These are phyloP conservation scores for Oryzias celebensis DNA, from an alignment of 2,113 vertebrate genomes.

Conservation along the genomic window DNA sequence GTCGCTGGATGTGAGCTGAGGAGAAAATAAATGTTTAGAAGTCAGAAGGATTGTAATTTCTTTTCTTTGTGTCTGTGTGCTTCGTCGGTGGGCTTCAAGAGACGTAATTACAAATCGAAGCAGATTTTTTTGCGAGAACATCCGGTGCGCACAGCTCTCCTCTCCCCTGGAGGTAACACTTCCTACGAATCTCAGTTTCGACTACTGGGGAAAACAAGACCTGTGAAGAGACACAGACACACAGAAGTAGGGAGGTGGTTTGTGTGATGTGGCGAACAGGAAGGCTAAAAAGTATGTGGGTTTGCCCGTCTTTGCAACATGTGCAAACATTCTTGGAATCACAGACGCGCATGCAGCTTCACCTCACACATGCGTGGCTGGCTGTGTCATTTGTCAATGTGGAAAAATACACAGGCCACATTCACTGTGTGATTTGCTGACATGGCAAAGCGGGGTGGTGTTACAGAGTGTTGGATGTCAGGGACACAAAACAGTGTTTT, in stretches of 20 bases:
- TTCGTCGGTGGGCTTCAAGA: conserved; percentile 20
- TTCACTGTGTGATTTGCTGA: conserved; percentile 11
- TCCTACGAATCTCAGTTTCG: conserved; percentile 14
- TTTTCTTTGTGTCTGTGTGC: not conserved
- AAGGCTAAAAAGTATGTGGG: conserved; percentile 7
- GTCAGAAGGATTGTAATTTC: not conserved
- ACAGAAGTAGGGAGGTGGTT: conserved; percentile 1
- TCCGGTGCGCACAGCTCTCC: not conserved
- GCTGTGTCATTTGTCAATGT: conserved; percentile 1
- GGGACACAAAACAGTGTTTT: conserved; percentile 9
- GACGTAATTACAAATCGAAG: conserved; percentile 47
- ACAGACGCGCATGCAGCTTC: conserved; percentile 3
- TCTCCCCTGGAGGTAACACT: conserved; percentile 41
- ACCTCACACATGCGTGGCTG: too few species aligned
- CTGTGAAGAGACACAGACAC: not conserved
- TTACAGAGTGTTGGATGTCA: conserved; percentile 20
- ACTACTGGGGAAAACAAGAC: conserved; percentile 25
- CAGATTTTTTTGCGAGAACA: conserved; percentile 19
- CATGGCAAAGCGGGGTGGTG: conserved; percentile 4
- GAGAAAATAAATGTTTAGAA: conserved; percentile 1
- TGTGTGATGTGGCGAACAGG: conserved; percentile 44
- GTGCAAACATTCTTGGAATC: conserved; percentile 29
- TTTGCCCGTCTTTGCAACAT: conserved; percentile 27
- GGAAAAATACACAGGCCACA: conserved; percentile 5
- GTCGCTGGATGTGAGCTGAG: conserved; percentile 44